Evolutionary conservation across 1,140 invertebrate genomes (phyloP).

Genomic region (Ips nitidus): DNA sequence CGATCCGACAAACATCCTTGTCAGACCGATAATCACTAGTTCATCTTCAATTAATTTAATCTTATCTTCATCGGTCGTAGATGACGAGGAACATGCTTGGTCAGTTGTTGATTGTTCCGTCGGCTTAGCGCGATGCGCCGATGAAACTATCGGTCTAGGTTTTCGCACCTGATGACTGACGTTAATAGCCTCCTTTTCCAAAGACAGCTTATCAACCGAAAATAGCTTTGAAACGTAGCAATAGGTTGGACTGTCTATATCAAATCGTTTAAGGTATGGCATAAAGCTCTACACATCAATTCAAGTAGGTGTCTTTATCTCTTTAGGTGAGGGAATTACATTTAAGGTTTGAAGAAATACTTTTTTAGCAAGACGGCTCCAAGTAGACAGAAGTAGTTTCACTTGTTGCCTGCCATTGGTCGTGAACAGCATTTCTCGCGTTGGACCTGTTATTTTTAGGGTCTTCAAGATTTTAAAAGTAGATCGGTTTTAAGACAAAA

Average conservation of each 20-base stretch:
- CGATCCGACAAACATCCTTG: too few relatives aligned
- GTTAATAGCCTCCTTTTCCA: slow-evolving; percentile 51
- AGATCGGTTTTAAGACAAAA: slow-evolving; percentile 65
- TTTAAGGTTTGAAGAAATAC: slow-evolving; percentile 79
- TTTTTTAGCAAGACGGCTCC: slow-evolving; percentile 83
- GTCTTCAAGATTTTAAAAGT: slow-evolving; percentile 40
- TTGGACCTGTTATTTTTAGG: slow-evolving; percentile 75
- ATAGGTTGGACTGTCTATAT: slow-evolving; percentile 57
- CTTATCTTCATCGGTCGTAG: not conserved
- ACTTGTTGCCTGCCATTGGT: slow-evolving; percentile 78
- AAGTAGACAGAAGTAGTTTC: slow-evolving; percentile 81
- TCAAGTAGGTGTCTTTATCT: too few relatives aligned
- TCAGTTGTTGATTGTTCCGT: not conserved
- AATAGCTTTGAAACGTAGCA: slow-evolving; percentile 97
- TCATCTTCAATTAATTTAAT: too few relatives aligned
- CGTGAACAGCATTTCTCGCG: slow-evolving; percentile 71
- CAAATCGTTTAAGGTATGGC: too few relatives aligned
- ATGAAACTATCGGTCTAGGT: slow-evolving; percentile 28
- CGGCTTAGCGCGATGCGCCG: not conserved
- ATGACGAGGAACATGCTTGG: slow-evolving; percentile 33
- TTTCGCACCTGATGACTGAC: slow-evolving; percentile 41
- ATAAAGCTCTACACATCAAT: too few relatives aligned
- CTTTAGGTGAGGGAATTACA: too few relatives aligned
- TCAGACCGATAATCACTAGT: too few relatives aligned
- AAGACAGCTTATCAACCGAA: slow-evolving; percentile 67